phyloP scores from a whole-genome alignment of 2,888 invertebrate species.

The Dione vanillae region DNA sequence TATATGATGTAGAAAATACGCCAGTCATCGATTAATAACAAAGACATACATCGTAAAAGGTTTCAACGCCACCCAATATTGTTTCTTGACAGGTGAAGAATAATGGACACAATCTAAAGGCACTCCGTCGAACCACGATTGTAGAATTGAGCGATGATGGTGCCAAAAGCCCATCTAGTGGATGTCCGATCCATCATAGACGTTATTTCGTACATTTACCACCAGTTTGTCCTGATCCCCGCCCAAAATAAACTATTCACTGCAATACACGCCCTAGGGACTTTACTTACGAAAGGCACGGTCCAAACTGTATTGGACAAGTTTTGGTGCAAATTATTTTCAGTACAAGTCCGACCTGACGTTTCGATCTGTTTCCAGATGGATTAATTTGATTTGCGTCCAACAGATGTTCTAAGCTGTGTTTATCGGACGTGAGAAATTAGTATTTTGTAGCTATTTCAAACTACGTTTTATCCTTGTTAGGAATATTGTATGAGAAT shows the following conservation, averaged over 20 bases:
- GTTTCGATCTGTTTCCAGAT: conserved; percentile 82
- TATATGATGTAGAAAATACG: conserved; percentile 37
- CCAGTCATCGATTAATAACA: conserved; percentile 43
- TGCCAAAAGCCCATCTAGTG: conserved; percentile 76
- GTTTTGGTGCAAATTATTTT: conserved; percentile 75
- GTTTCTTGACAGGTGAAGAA: conserved; percentile 60
- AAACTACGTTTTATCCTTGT: conserved; percentile 19
- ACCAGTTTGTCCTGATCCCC: conserved; percentile 57
- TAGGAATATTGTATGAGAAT: conserved; percentile 3
- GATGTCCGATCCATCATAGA: conserved; percentile 77
- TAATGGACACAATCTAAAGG: conserved; percentile 73
- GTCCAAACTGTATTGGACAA: conserved; percentile 56
- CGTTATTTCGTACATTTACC: conserved; percentile 59
- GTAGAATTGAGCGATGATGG: conserved; percentile 78
- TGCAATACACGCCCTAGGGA: conserved; percentile 30
- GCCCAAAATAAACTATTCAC: conserved; percentile 35
- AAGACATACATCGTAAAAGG: conserved; percentile 44
- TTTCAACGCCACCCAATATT: conserved; percentile 44
- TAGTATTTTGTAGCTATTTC: conserved; percentile 47
- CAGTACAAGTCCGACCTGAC: conserved; percentile 76
- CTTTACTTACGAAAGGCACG: conserved; percentile 30
- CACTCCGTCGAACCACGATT: conserved; percentile 76
- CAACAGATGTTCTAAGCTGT: conserved; percentile 73
- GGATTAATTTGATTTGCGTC: conserved; percentile 82
- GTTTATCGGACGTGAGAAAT: conserved; percentile 53